Conservation (phyloP, 1,140 invertebrate species). For the Drosophila repleta region DNA sequence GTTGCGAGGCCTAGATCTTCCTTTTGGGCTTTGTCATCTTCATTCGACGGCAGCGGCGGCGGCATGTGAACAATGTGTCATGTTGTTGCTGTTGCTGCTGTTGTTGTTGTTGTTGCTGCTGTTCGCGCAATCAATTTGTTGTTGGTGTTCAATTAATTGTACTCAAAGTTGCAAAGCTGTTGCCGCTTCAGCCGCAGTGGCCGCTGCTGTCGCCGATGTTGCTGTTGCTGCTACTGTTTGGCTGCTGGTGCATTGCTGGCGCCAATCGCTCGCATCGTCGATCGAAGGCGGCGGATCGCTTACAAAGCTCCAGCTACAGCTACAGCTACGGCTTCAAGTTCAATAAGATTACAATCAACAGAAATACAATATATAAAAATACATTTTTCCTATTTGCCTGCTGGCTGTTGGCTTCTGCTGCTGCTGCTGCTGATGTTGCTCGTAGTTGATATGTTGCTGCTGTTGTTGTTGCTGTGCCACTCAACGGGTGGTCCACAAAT, state of each 20-base stretch:
- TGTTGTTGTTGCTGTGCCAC: slow-evolving; percentile 20
- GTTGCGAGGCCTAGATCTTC: slow-evolving; percentile 36
- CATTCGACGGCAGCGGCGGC: slow-evolving; percentile 63
- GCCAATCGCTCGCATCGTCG: slow-evolving; percentile 55
- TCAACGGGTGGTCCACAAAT: slow-evolving; percentile 62
- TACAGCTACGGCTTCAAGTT: slow-evolving; percentile 6
- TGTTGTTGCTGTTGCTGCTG: slow-evolving; percentile 68
- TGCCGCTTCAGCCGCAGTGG: slow-evolving; percentile 37
- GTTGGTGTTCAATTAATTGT: slow-evolving; percentile 82
- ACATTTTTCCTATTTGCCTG: slow-evolving; percentile 67
- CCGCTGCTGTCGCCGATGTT: slow-evolving; percentile 37
- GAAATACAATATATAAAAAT: slow-evolving; percentile 70
- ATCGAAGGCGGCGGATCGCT: slow-evolving; percentile 42
- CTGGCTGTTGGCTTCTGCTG: slow-evolving; percentile 33
- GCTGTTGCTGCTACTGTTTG: slow-evolving; percentile 54
- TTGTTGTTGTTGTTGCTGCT: slow-evolving; percentile 46
- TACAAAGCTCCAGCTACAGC: slow-evolving; percentile 29
- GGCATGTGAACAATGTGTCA: slow-evolving; percentile 80
- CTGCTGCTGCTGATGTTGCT: slow-evolving; percentile 23
- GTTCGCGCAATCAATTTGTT: slow-evolving; percentile 81
- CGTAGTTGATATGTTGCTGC: slow-evolving; percentile 19
- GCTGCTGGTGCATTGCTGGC: slow-evolving; percentile 30
- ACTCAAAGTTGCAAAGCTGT: slow-evolving; percentile 61
- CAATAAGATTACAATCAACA: slow-evolving; percentile 67
- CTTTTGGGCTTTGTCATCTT: slow-evolving; percentile 70